These are phyloP conservation scores for Araneus ventricosus DNA, from an alignment of 1,140 invertebrate genomes.

Conservation along the genomic window DNA sequence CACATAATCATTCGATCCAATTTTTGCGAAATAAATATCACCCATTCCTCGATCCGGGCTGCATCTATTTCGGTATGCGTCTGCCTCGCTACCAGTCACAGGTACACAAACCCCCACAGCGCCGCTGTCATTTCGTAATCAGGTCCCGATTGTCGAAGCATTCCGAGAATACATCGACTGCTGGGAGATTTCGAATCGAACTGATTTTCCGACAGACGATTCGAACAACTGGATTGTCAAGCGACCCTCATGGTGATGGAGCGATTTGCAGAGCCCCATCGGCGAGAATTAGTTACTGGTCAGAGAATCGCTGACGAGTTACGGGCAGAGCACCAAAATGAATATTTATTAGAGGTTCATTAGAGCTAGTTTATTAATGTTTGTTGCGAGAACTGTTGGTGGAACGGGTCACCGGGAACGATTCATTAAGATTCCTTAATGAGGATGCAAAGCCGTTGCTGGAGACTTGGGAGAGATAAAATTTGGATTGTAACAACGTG, in stretches of 20 bases:
- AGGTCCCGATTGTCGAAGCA: background rate
- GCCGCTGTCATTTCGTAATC: background rate
- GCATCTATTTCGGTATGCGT: background rate
- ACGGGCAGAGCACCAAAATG: background rate
- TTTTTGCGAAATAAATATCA: background rate
- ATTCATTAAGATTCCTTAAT: background rate
- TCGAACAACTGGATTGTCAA: background rate
- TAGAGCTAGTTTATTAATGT: background rate
- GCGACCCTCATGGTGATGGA: background rate
- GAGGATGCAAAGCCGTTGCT: no score
- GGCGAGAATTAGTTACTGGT: background rate
- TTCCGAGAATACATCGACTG: background rate
- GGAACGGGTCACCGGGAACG: background rate
- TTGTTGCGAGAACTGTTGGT: background rate
- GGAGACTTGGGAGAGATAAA: no score
- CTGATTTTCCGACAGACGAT: background rate
- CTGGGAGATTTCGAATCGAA: background rate
- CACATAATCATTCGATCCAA: background rate
- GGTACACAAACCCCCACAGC: background rate
- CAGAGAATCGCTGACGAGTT: background rate
- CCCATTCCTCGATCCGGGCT: background rate
- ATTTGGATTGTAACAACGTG: no score
- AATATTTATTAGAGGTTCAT: slow-evolving; percentile 19
- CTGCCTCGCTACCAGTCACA: background rate
- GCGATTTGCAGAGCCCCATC: background rate